Conservation (phyloP, 2,888 invertebrate species). For the Andrena bucephala region DNA sequence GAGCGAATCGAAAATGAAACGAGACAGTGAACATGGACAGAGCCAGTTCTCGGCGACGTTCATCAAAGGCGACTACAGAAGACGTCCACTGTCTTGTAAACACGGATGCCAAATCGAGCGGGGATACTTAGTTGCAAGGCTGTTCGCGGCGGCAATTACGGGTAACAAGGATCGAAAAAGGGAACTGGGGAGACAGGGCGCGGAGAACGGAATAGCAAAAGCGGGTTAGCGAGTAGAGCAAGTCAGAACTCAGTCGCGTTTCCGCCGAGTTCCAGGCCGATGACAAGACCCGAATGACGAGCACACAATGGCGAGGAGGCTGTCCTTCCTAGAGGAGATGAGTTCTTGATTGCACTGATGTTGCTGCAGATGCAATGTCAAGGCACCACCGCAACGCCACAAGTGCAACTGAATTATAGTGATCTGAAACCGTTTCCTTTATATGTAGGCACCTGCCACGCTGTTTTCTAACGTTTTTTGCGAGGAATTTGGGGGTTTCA, state of each 20-base stretch:
- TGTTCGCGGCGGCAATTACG: conserved; percentile 52
- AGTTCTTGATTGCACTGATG: conserved; percentile 66
- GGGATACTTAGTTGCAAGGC: conserved; percentile 41
- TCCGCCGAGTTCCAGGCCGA: conserved; percentile 54
- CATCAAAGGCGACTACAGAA: background rate
- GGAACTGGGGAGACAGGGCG: background rate
- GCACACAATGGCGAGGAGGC: conserved; percentile 50
- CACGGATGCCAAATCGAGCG: conserved; percentile 31
- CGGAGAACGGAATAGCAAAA: conserved; percentile 1
- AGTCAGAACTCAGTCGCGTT: conserved; percentile 39
- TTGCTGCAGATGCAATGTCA: conserved; percentile 53
- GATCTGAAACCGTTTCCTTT: conserved; percentile 26
- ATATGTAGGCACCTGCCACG: background rate
- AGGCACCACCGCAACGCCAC: conserved; percentile 33
- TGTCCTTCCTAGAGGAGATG: conserved; percentile 61
- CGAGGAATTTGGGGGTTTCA: background rate
- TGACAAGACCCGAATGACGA: conserved; percentile 61
- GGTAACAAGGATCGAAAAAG: conserved; percentile 27
- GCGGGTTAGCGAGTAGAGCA: conserved; percentile 19
- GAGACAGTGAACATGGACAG: too few relatives aligned
- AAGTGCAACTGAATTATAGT: conserved; percentile 40
- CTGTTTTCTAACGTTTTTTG: background rate
- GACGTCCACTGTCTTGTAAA: conserved; percentile 16
- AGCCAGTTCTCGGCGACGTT: background rate
- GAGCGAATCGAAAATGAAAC: too few relatives aligned